Base-by-base conservation (phyloP, 1,140 invertebrate genomes). In the Papilio xuthus region DNA sequence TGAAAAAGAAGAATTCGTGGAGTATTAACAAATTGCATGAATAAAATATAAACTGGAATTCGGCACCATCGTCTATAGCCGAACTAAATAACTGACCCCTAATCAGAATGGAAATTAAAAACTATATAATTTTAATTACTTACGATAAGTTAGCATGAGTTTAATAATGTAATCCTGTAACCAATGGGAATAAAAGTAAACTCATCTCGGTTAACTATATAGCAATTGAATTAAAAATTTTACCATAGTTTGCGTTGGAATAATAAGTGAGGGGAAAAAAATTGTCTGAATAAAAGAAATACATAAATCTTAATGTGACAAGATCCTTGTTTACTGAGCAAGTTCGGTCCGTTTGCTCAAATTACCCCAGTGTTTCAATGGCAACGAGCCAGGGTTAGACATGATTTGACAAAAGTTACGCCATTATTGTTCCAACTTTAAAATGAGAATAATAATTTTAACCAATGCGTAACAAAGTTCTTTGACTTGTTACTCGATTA, bases 351-450 rank as follows among this genome's bases (percentile, higher is more conserved):
- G 26, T 67, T 67, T 67, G 60, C 13, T 67, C 60, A 67, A 67
- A 67, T 67, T 15, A 71, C 32, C 23, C 71, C 71, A 73, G 13
- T 47, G 71, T 75, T 56, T 75, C 44, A 20, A 18, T 75, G 73
- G 50, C 73, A 75, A 56, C 12, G 50, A 56, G 73, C 73, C 73
- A 75, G 73, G 32, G 73, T 56, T 73, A 50, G 71, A 73, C 9
- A 50, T 53, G 41, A 50, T 73, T 73, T 50, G 44, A 73, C 71
- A 47, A 73, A 73, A 73, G 71, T 73, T 75, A 37, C 13, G 53
- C 73, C 73, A 75, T 53, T 75, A 56, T 75, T 75, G 73, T 53
- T 37, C 28, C 26, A 75, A 75, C 73, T 75, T 74, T 74, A 74
- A 74, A 74, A 50, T 74, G 20, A 74, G 44, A 26, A 60, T 26